phyloP scores from a whole-genome alignment of 2,797 vertebrate genomes.

The Gambelia wislizenii region DNA sequence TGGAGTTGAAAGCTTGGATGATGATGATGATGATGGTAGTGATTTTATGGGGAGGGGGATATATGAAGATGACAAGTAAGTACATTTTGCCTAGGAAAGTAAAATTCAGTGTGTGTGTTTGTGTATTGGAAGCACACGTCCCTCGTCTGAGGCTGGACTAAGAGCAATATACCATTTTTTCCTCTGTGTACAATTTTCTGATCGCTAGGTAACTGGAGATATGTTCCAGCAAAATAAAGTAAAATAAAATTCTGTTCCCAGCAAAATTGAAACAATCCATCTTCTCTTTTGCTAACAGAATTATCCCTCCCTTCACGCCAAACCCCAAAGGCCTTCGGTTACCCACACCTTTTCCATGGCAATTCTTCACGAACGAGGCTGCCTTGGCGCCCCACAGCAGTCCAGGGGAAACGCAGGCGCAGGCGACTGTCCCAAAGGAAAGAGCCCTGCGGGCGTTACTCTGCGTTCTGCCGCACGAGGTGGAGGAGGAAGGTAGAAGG shows the following conservation, averaged over 20 bases:
- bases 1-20: too few relatives aligned
- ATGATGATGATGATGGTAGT: too few relatives aligned
- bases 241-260: neutral
- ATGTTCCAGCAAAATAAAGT: neutral
- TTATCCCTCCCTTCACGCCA: constrained; percentile 5
- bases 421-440: neutral
- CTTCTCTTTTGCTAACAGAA: constrained; percentile 18
- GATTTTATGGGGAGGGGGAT: too few relatives aligned
- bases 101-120: fast-evolving
- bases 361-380: too few relatives aligned
- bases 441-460: neutral
- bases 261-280: constrained; percentile 9
- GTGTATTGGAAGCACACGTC: neutral
- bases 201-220: neutral
- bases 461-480: neutral
- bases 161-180: neutral
- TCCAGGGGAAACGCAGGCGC: neutral
- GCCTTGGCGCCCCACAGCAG: neutral
- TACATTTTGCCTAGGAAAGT: neutral
- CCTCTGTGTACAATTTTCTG: neutral
- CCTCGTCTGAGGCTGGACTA: neutral
- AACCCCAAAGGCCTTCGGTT: neutral
- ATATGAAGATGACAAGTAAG: neutral
- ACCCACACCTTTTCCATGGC: neutral
- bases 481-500: too few relatives aligned